Percentiles rank a stretch among this genome's conserved stretches.
Evolutionary conservation across 2,113 vertebrate species (phyloP).

Genomic region (Australoheros scitulus): DNA sequence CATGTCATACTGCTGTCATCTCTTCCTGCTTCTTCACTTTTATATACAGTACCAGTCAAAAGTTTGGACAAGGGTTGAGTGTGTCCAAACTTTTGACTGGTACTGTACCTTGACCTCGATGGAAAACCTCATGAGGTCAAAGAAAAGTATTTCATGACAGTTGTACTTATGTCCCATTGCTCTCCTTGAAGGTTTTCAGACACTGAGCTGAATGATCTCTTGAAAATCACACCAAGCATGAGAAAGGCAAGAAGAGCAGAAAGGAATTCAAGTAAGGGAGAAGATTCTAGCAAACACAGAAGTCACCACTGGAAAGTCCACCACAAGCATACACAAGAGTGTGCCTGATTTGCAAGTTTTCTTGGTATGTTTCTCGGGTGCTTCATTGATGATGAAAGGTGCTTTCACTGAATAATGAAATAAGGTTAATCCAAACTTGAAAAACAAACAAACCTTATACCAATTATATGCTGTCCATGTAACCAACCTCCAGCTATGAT

Average conservation of each 20-base stretch:
- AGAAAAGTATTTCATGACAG: neutral
- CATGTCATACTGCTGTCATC: neutral
- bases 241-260: neutral
- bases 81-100: too few species aligned
- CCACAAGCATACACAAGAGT: neutral
- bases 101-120: neutral
- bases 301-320: neutral
- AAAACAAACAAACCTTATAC: neutral
- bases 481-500: neutral
- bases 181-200: neutral
- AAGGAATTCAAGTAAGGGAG: neutral
- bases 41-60: neutral
- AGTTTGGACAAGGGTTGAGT: too few species aligned
- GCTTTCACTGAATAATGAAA: neutral
- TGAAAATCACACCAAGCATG: neutral
- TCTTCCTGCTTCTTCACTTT: neutral
- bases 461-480: neutral
- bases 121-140: neutral
- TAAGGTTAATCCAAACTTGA: neutral
- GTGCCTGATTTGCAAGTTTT: neutral
- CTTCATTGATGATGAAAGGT: neutral
- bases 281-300: neutral
- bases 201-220: neutral
- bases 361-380: neutral
- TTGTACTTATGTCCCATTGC: neutral